Conservation (phyloP, 2,113 vertebrate species). For the Seriola dumerili region DNA sequence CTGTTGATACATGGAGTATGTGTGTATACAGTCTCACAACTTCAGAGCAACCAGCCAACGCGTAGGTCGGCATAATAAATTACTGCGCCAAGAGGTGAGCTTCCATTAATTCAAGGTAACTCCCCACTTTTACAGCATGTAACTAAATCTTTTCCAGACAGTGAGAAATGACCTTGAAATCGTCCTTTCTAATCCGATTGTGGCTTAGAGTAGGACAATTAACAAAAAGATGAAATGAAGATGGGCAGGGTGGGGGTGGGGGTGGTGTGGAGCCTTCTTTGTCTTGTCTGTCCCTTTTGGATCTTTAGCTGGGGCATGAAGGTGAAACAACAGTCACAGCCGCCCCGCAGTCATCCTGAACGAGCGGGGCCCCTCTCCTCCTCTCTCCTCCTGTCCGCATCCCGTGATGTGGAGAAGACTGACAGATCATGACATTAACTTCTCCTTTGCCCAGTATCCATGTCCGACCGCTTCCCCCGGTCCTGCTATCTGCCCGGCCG, state of each 20-base stretch:
- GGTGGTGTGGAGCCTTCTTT: background rate
- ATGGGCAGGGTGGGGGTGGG: background rate
- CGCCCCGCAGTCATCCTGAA: slow-evolving; percentile 24
- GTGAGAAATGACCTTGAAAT: slow-evolving; percentile 55
- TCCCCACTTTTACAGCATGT: background rate
- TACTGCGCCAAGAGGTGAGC: slow-evolving; percentile 24
- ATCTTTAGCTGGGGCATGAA: slow-evolving; percentile 14
- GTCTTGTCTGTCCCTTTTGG: slow-evolving; percentile 35
- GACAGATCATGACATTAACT: slow-evolving; percentile 48
- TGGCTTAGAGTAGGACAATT: slow-evolving; percentile 34
- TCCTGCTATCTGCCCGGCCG: slow-evolving; percentile 21
- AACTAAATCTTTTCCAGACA: slow-evolving; percentile 16
- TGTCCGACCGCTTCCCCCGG: slow-evolving; percentile 1
- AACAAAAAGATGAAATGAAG: slow-evolving; percentile 37
- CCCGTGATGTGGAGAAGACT: slow-evolving; percentile 40
- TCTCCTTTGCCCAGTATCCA: slow-evolving; percentile 32
- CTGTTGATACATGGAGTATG: slow-evolving; percentile 23
- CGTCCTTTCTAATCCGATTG: slow-evolving; percentile 60
- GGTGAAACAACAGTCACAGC: slow-evolving; percentile 50
- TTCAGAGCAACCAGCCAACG: slow-evolving; percentile 14
- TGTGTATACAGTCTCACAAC: slow-evolving; percentile 3
- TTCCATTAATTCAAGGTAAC: slow-evolving; percentile 35
- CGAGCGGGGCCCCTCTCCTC: background rate
- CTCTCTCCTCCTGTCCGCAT: slow-evolving; percentile 2
- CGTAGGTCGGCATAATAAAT: slow-evolving; percentile 15